Evolutionary conservation across 2,888 invertebrate species (phyloP).

Genomic region (Rosalia funebris): DNA sequence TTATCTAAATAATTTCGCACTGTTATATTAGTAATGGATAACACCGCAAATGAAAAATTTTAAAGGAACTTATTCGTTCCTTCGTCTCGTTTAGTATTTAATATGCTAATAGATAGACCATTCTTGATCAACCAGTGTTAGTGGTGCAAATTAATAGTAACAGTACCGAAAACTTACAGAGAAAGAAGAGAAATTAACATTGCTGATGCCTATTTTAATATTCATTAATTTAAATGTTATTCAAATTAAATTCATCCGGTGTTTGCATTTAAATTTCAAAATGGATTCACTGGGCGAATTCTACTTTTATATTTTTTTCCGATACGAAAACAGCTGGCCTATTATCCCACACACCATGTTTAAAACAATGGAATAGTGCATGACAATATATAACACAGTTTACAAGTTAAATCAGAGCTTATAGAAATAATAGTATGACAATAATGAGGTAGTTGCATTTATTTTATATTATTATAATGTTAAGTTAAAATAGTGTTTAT

Average conservation of each 20-base stretch:
- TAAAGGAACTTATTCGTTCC: too few species aligned
- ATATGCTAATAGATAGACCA: not conserved
- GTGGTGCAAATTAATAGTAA: conserved; percentile 38
- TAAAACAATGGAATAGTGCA: too few species aligned
- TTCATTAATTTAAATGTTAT: conserved; percentile 37
- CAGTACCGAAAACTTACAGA: conserved; percentile 40
- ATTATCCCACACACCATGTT: too few species aligned
- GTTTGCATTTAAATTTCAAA: conserved; percentile 10
- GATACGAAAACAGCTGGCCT: not conserved
- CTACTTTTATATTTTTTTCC: not conserved
- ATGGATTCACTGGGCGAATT: not conserved
- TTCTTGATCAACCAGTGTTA: conserved; percentile 23
- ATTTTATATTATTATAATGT: too few species aligned
- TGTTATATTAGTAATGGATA: too few species aligned
- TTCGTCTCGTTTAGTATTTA: not conserved
- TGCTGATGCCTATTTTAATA: conserved; percentile 29
- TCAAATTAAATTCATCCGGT: conserved; percentile 29
- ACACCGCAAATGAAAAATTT: too few species aligned
- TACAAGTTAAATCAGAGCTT: too few species aligned
- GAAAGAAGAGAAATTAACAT: conserved; percentile 39
- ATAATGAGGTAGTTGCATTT: too few species aligned
- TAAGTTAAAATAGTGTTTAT: too few species aligned
- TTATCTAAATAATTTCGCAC: too few species aligned
- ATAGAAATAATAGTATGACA: too few species aligned
- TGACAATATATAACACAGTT: too few species aligned